These are phyloP conservation scores for Cyclura pinguis DNA, from an alignment of 2,797 vertebrate genomes.

Conservation along the genomic window DNA sequence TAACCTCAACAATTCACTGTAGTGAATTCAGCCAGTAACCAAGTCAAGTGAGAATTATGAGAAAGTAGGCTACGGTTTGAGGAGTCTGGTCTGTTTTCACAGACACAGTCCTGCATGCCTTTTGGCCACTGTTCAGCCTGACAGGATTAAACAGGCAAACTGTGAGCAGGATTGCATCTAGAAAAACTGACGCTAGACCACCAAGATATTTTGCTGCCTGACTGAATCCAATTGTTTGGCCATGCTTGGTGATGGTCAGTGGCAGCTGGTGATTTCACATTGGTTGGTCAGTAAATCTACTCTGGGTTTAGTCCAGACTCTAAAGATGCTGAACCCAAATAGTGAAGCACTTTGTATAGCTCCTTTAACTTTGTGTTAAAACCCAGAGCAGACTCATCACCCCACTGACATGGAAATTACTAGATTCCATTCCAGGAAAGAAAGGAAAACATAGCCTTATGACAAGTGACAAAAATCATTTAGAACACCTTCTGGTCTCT, in stretches of 20 bases:
- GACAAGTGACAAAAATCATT: no score
- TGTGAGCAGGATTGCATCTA: neutral
- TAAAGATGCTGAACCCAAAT: neutral
- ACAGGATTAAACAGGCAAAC: neutral
- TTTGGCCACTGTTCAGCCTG: neutral
- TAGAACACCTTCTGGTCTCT: neutral
- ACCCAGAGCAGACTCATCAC: neutral
- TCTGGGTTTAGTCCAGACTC: no score
- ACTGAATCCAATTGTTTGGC: no score
- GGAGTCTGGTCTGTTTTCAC: conserved; percentile 6
- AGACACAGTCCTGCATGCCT: neutral
- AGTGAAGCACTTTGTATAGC: neutral
- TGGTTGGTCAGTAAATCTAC: no score
- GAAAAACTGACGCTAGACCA: conserved; percentile 29
- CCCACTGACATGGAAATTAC: no score
- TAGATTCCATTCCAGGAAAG: no score
- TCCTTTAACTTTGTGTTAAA: no score
- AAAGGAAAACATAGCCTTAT: neutral
- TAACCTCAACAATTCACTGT: conserved; percentile 38
- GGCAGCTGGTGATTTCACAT: no score
- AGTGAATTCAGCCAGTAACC: conserved; percentile 44
- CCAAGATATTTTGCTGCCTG: neutral
- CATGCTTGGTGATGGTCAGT: neutral
- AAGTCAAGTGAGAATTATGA: neutral
- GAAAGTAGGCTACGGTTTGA: conserved; percentile 20